Evolutionary conservation across 1,140 invertebrate species (phyloP).

Genomic region (Hestina assimilis): DNA sequence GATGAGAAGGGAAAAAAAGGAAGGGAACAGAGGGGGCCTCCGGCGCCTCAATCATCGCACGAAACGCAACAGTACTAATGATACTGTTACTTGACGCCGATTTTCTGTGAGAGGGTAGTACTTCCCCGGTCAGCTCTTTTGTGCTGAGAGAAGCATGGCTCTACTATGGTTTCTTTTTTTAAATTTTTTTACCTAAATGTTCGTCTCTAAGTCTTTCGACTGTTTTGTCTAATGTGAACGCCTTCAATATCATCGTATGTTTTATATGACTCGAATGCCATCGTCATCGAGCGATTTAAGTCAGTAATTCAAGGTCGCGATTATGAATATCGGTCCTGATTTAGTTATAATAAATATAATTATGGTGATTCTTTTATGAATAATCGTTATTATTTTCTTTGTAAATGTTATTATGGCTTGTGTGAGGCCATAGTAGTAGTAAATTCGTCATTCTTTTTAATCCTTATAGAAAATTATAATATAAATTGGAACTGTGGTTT

Average conservation of each 20-base stretch:
- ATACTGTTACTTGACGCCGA: too few relatives aligned
- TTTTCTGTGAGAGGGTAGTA: too few relatives aligned
- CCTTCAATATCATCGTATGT: background rate
- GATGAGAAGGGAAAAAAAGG: too few relatives aligned
- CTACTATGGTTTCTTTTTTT: background rate
- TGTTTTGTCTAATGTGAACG: background rate
- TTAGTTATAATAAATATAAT: conserved; percentile 29
- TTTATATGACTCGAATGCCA: conserved; percentile 1
- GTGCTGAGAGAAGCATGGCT: background rate
- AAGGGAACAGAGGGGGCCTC: too few relatives aligned
- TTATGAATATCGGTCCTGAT: conserved; percentile 25
- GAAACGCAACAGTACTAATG: too few relatives aligned
- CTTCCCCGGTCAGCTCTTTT: too few relatives aligned
- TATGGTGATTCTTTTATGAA: conserved; percentile 24
- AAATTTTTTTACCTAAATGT: background rate
- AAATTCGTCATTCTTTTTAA: background rate
- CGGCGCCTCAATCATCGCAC: too few relatives aligned
- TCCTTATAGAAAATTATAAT: too few relatives aligned
- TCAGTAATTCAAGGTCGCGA: conserved; percentile 50
- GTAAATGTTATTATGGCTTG: conserved; percentile 4
- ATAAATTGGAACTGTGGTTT: too few relatives aligned
- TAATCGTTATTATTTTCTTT: conserved; percentile 16
- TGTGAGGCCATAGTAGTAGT: background rate
- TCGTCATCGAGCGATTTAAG: conserved; percentile 45
- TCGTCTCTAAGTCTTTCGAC: background rate